Conservation (phyloP, 2,888 invertebrate genomes). For the Drosophila kuntzei region DNA sequence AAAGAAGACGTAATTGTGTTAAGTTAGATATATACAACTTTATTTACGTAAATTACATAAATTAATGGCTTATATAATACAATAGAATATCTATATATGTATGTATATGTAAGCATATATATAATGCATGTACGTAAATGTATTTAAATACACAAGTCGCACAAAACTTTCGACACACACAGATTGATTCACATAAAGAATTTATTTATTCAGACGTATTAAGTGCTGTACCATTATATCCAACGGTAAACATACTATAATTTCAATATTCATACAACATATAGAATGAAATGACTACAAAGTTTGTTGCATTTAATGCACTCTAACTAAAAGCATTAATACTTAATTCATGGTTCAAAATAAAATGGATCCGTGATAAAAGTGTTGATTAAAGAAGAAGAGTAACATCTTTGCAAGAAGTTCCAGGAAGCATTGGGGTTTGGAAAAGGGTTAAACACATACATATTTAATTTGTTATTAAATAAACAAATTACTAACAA, state of each 20-base stretch:
- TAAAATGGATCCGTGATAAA: constrained; percentile 15
- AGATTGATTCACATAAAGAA: constrained; percentile 39
- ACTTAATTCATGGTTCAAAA: constrained; percentile 47
- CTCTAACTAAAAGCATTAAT: constrained; percentile 70
- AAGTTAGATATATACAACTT: constrained; percentile 76
- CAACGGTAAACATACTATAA: constrained; percentile 24
- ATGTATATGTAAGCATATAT: constrained; percentile 36
- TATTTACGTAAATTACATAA: constrained; percentile 75
- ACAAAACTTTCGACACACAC: constrained; percentile 48
- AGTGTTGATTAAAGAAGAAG: constrained; percentile 7
- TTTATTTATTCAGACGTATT: constrained; percentile 34
- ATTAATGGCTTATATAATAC: constrained; percentile 73
- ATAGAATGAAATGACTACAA: constrained; percentile 71
- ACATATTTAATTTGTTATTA: constrained; percentile 20
- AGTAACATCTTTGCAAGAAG: constrained; percentile 45
- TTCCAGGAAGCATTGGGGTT: constrained; percentile 57
- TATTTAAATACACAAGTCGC: constrained; percentile 74
- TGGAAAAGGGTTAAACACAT: constrained; percentile 27
- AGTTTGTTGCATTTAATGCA: constrained; percentile 79
- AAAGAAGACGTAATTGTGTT: constrained; percentile 28
- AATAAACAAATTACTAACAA: constrained; percentile 40
- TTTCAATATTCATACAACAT: constrained; percentile 54
- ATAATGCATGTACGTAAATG: constrained; percentile 52
- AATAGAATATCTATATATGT: constrained; percentile 42
- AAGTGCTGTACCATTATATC: constrained; percentile 7